phyloP scores from a whole-genome alignment of 2,797 vertebrate species.

The Helarctos malayanus region DNA sequence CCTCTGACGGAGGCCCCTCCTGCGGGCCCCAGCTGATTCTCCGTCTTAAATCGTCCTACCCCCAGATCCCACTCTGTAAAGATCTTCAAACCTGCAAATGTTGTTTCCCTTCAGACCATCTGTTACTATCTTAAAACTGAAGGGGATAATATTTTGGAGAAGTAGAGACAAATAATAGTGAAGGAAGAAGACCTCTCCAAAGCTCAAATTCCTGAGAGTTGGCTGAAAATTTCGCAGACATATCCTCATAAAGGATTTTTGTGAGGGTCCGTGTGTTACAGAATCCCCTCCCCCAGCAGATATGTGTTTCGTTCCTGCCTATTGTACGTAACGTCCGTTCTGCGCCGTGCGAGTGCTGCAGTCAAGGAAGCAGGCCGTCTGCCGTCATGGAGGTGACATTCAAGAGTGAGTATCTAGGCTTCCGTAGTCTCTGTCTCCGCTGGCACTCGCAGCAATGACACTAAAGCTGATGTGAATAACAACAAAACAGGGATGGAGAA shows the following conservation, averaged over 20 bases:
- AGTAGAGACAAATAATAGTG: not conserved
- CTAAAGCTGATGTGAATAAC: not conserved
- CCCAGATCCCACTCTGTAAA: not conserved
- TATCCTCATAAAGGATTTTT: not conserved
- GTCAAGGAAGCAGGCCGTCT: not conserved
- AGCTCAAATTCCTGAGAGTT: not conserved
- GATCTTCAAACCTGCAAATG: not conserved
- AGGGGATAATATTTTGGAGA: not conserved
- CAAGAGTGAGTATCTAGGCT: not conserved
- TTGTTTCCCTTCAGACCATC: slow-evolving; percentile 4
- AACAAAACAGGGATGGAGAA: not conserved
- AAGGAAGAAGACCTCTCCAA: not conserved
- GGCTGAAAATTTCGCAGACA: not conserved
- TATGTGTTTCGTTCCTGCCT: not conserved
- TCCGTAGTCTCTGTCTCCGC: not conserved
- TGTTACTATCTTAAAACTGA: slow-evolving; percentile 42
- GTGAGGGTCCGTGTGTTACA: not conserved
- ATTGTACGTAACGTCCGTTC: fast-evolving
- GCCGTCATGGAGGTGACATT: not conserved
- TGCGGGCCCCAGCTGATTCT: not conserved
- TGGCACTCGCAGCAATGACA: not conserved
- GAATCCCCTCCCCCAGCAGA: not conserved
- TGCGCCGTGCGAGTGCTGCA: not conserved
- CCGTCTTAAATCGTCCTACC: not conserved
- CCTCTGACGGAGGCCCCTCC: not conserved